Evolutionary conservation across 2,888 invertebrate species (phyloP), one percentile per base, ranked within the genome.

Genomic region (Acanthoscelides obtectus): DNA sequence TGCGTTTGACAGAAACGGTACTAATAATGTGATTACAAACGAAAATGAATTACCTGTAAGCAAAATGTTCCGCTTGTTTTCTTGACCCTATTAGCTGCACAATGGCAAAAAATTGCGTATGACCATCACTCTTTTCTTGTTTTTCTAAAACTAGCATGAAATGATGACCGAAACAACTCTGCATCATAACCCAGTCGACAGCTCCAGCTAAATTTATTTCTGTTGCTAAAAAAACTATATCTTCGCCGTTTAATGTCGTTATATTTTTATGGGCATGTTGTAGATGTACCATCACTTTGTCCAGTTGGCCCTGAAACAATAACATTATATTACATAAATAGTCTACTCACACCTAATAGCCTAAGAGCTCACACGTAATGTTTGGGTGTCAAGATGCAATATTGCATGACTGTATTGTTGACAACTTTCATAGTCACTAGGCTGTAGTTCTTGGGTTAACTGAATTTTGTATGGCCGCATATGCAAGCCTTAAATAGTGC

Each of bases 111-210:
- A 97, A 97, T 84, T 97, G 96, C 81, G 96, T 96, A 83, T 96
- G 95, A 0, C 96, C 98, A 87, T 99, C 98, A 85, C 93, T 96
- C 84, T 99, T 99, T 82, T 98, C 98, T 86, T 98, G 97, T 84
- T 99, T 99, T 85, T 99, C 99, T 69, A 99, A 89, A 63, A 99
- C 99, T 77, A 99, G 89, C 99, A 99, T 99, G 83, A 99, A 99
- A 86, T 99, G 97, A 84, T 98, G 98, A 72, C 97, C 97, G 85
- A 99, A 99, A 86, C 99, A 99, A 25, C 97, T 97, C 87, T 99
- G 99, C 99, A 99, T 99, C 99, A 99, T 99, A 2, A 97, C 97
- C 98, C 98, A 99, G 86, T 99, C 98, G 12, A 99, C 98, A 45
- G 98, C 99, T 73, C 99, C 99, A 6, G 99, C 99, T 77, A 99